Evolutionary conservation across 2,888 invertebrate genomes (phyloP).

Genomic region (Rhyacophila evoluta): DNA sequence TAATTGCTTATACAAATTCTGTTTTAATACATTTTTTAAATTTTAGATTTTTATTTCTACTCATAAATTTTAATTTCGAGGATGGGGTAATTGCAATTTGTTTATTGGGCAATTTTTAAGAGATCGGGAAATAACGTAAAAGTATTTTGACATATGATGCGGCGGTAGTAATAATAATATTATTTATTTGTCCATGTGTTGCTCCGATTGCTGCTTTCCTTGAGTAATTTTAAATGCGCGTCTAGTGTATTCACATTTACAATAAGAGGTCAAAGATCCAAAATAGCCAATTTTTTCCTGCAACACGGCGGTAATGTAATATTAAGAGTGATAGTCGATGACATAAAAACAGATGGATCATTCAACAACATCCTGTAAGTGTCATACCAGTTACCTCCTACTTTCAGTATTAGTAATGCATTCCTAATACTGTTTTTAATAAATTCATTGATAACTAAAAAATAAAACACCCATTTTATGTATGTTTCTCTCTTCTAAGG

Average conservation of each 20-base stretch:
- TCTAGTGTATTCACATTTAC: background rate
- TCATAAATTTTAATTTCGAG: background rate
- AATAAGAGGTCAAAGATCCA: background rate
- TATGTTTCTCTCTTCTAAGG: background rate
- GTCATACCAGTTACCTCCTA: background rate
- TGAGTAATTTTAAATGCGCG: background rate
- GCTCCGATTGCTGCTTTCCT: slow-evolving; percentile 26
- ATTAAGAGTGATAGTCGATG: background rate
- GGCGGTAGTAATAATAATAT: background rate
- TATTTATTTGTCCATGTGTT: slow-evolving; percentile 7
- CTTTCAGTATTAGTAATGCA: background rate
- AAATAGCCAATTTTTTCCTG: background rate
- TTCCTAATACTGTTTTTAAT: background rate
- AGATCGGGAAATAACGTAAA: background rate
- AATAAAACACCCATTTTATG: too few relatives aligned
- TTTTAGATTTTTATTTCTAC: too few relatives aligned
- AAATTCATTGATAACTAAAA: too few relatives aligned
- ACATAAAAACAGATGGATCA: slow-evolving; percentile 39
- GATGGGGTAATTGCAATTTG: background rate
- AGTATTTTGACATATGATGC: background rate
- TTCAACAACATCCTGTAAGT: slow-evolving; percentile 37
- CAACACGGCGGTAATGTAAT: background rate
- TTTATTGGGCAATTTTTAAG: background rate
- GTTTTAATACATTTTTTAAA: too few relatives aligned
- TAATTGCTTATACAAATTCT: too few relatives aligned